These are phyloP conservation scores for Agrochola lychnidis DNA, from an alignment of 2,888 invertebrate species.

Conservation along the genomic window DNA sequence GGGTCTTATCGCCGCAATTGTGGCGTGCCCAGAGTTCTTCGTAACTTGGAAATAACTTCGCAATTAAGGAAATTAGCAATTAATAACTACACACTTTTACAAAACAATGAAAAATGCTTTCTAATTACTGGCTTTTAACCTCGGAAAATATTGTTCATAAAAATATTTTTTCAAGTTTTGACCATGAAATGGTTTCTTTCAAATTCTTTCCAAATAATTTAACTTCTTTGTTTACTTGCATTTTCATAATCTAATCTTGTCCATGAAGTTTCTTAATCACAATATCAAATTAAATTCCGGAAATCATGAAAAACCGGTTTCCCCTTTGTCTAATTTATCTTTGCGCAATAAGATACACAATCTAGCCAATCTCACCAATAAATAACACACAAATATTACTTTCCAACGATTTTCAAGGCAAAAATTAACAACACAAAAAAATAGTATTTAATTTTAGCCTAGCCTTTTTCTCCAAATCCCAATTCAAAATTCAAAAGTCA, in stretches of 20 bases:
- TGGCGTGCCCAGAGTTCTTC: too few relatives aligned
- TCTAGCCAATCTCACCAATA: neutral
- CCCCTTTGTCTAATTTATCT: neutral
- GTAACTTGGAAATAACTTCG: neutral
- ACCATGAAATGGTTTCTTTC: neutral
- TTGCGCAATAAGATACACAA: neutral
- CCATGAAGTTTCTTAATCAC: neutral
- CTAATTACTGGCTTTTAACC: neutral
- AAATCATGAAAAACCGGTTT: neutral
- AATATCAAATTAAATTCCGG: neutral
- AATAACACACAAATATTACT: neutral
- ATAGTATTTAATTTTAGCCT: too few relatives aligned
- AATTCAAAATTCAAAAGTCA: too few relatives aligned
- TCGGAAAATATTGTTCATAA: neutral
- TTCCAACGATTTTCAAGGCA: neutral
- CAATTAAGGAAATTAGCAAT: constrained; percentile 28
- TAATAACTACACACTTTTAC: constrained; percentile 5
- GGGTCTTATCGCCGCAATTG: too few relatives aligned
- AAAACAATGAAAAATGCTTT: constrained; percentile 25
- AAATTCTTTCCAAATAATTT: neutral
- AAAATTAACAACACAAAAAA: neutral
- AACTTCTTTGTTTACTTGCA: neutral
- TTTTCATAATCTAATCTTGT: neutral
- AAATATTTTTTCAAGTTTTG: neutral
- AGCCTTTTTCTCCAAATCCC: too few relatives aligned